phyloP scores from a whole-genome alignment of 2,797 vertebrate genomes.

The Tadarida brasiliensis region DNA sequence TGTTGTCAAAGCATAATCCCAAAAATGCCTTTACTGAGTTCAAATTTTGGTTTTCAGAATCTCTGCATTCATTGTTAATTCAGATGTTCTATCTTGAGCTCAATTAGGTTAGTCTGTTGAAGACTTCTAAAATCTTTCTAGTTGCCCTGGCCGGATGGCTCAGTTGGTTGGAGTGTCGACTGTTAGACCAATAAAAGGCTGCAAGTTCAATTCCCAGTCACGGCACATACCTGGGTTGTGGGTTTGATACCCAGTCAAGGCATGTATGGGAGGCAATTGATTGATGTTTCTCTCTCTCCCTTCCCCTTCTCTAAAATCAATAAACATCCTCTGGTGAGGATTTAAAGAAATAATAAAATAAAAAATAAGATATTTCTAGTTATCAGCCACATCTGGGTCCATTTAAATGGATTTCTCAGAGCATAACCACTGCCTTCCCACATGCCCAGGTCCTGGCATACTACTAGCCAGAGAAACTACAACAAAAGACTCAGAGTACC shows the following conservation, averaged over 20 bases:
- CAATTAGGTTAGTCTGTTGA: background rate
- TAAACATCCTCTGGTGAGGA: background rate
- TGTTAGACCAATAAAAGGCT: too few relatives aligned
- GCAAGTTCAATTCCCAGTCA: background rate
- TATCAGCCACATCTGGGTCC: too few relatives aligned
- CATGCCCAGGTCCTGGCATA: background rate
- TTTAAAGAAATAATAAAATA: background rate
- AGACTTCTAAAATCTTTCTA: background rate
- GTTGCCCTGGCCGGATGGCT: background rate
- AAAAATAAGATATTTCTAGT: background rate
- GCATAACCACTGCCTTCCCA: background rate
- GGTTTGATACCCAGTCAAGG: background rate
- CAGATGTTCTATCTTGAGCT: background rate
- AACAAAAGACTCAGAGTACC: background rate
- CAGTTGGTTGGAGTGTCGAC: too few relatives aligned
- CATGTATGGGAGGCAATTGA: too few relatives aligned
- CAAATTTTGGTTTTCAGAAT: slow-evolving; percentile 6
- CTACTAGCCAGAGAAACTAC: background rate
- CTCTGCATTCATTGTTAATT: slow-evolving; percentile 21
- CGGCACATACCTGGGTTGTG: background rate
- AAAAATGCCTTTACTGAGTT: background rate
- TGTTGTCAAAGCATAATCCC: background rate
- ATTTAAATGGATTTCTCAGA: background rate
- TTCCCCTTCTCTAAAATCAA: background rate
- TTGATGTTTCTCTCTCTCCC: background rate